Evolutionary conservation across 2,888 invertebrate species (phyloP).

Genomic region (Punctoribates punctum): DNA sequence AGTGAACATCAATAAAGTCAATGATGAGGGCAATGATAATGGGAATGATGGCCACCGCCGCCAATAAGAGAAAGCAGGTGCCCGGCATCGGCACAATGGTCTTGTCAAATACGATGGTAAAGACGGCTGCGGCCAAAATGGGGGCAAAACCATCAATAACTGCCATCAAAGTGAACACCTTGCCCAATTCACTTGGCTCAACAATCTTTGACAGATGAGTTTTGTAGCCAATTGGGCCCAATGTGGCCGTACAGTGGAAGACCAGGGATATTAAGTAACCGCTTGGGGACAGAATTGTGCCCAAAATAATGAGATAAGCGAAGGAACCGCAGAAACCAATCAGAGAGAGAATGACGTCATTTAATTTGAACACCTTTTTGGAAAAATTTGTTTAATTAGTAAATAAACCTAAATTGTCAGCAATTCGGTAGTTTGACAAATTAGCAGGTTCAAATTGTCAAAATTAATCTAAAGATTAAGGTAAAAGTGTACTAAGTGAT

Average conservation of each 20-base stretch:
- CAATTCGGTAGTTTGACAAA: no score
- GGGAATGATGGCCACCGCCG: background rate
- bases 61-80: background rate
- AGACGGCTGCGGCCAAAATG: background rate
- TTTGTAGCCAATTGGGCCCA: constrained; percentile 5
- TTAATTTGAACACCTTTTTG: constrained; percentile 13
- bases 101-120: background rate
- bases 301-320: background rate
- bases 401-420: no score
- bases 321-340: background rate
- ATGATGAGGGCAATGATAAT: background rate
- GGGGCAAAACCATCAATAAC: constrained; percentile 9
- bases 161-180: constrained; percentile 28
- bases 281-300: background rate
- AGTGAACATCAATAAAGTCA: background rate
- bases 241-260: background rate
- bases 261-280: constrained; percentile 5
- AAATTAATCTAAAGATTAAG: no score
- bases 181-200: constrained; percentile 13
- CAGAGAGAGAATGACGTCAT: background rate
- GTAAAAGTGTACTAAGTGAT: no score
- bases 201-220: constrained; percentile 21
- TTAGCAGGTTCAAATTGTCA: no score
- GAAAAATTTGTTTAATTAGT: no score
- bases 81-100: constrained; percentile 15